Evolutionary conservation across 1,140 invertebrate genomes (phyloP), one percentile per base, ranked within the genome.

Genomic region (Proctacanthus coquilletti): DNA sequence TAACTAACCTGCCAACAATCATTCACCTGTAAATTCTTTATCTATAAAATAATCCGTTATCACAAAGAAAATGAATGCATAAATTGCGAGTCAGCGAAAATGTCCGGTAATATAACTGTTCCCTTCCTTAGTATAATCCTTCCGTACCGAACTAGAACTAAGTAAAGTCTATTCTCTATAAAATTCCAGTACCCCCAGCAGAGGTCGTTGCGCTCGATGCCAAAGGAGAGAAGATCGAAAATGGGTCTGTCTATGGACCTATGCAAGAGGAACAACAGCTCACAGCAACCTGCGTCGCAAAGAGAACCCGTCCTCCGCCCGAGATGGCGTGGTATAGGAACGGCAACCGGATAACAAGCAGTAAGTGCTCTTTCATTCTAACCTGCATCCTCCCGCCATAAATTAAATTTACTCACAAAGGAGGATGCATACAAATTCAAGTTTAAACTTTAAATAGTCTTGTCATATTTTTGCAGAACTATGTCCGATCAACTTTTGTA

Each of bases 191-290:
- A 46, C 56, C 57, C 47, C 57, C 57, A 42, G 47, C 47, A 31
- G 52, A 54, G 45, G 45, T 60, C 44, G 41, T 56, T 42, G 51
- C 59, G 42, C 42, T 56, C 45, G 52, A 60, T 45, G 56, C 50
- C 31, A 56, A 59, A 34, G 53, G 50, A 37, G 56, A 57, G 47
- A 45, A 47, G 34, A 54, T 60, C 15, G 41, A 51, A 29, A 60
- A 60, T 34, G 51, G 54, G 38, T 47, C 46, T 37, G 39, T 46
- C 36, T 44, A 57, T 36, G 57, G 57, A 39, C 57, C 57, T 34
- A 50, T 60, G 48, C 48, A 56, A 42, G 57, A 60, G 34, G 46
- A 56, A 0, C 50, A 59, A 39, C 46, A 38, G 32, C 39, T 60
- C 5, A 57, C 52, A 39, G 45, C 47, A 21, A 51, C 47, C 10